A percentile compares a stretch with the other conserved stretches of the same genome.
Evolutionary conservation across 2,888 invertebrate species (phyloP).

Genomic region (Hymenopus coronatus): DNA sequence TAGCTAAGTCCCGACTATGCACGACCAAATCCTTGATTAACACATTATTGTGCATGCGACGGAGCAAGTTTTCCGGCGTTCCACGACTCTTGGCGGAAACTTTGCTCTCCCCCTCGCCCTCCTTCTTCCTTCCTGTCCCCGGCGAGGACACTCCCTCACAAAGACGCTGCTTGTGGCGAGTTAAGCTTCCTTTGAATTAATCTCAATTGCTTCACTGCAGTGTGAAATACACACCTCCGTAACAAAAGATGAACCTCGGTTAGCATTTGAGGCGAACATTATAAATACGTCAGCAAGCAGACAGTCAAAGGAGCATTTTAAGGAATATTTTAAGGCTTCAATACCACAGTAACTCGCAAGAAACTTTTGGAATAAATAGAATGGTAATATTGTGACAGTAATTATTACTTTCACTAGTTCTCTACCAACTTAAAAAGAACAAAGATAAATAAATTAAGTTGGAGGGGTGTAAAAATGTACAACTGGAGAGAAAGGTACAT

Average conservation of each 20-base stretch:
- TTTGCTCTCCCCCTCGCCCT: neutral
- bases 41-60: slow-evolving; percentile 5
- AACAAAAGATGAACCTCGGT: too few species aligned
- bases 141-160: neutral
- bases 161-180: neutral
- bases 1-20: slow-evolving; percentile 5
- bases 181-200: neutral
- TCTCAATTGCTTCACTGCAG: neutral
- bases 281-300: too few species aligned
- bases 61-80: neutral
- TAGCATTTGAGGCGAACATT: too few species aligned
- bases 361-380: too few species aligned
- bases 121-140: neutral
- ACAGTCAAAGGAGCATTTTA: too few species aligned
- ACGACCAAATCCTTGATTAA: slow-evolving; percentile 13
- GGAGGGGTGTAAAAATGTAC: too few species aligned
- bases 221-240: neutral
- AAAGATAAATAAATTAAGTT: too few species aligned
- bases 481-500: too few species aligned
- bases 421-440: too few species aligned
- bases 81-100: neutral
- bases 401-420: too few species aligned
- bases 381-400: neutral
- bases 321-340: too few species aligned
- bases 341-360: too few species aligned